Conservation (phyloP, 2,888 invertebrate genomes). For the Cerceris rybyensis region DNA sequence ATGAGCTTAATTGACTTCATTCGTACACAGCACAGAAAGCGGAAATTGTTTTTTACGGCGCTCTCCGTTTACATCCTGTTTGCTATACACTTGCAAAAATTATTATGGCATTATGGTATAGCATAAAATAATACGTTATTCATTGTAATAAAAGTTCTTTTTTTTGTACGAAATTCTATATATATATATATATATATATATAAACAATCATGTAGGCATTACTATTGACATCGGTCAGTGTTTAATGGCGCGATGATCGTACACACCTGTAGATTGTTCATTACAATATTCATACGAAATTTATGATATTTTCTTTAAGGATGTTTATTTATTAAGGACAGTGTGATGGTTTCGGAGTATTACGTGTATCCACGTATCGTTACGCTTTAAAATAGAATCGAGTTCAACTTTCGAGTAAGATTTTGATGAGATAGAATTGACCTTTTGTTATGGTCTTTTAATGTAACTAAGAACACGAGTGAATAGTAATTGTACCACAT, state of each 20-base stretch:
- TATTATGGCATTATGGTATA: too few species aligned
- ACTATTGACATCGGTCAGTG: slow-evolving; percentile 31
- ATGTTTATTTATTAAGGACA: slow-evolving; percentile 46
- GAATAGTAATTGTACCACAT: not conserved
- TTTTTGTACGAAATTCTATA: too few species aligned
- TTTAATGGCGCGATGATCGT: slow-evolving; percentile 1
- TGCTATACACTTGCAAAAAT: too few species aligned
- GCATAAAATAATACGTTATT: too few species aligned
- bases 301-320: slow-evolving; percentile 17
- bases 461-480: not conserved
- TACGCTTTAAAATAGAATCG: slow-evolving; percentile 29
- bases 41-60: too few species aligned
- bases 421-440: not conserved
- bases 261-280: slow-evolving; percentile 17
- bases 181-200: too few species aligned
- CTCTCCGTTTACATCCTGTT: too few species aligned
- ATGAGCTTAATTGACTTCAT: too few species aligned
- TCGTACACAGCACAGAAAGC: too few species aligned
- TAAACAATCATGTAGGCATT: not conserved
- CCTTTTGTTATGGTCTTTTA: not conserved
- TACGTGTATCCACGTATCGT: slow-evolving; percentile 40
- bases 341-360: slow-evolving; percentile 23
- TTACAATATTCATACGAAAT: slow-evolving; percentile 11
- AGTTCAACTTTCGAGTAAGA: not conserved
- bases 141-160: too few species aligned